Evolutionary conservation across 53 echinoderm and acorn worm genomes (phyloP), one percentile per base, ranked within the genome.

Genomic region (Patiria pectinifera): DNA sequence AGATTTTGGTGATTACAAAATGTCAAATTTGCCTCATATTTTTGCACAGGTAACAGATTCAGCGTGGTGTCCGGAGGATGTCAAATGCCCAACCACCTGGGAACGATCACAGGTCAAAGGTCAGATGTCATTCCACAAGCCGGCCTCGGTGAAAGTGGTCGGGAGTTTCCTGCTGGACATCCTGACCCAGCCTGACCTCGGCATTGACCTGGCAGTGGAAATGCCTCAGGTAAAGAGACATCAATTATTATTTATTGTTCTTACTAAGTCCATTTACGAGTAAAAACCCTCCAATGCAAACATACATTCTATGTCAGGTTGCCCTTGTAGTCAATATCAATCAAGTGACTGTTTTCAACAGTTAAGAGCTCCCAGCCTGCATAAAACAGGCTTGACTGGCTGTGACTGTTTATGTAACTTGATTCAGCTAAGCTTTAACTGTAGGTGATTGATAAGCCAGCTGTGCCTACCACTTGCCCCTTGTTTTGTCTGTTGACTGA

Each of bases 131-230:
- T 90, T 98, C 59, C 88, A 86, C 24, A 99, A 96, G 59, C 99
- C 99, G 44, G 76, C 93, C 2, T 92, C 89, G 18, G 92, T 97
- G 16, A 96, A 94, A 76, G 95, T 97, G 9, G 93, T 94, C 25
- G 99, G 99, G 25, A 97, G 97, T 87, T 99, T 93, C 78, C 95
- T 94, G 9, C 86, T 99, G 22, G 97, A 92, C 24, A 95, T 93
- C 11, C 85, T 94, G 75, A 61, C 94, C 89, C 92, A 93, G 23
- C 92, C 95, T 82, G 82, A 92, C 59, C 92, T 95, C 35, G 94
- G 91, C 77, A 87, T 99, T 23, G 96, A 99, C 84, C 53, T 99
- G 82, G 95, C 96, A 59, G 86, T 99, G 11, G 92, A 94, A 26
- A 95, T 96, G 86, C 96, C 97, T 86, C 86, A 78, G 62, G 96